Evolutionary conservation across 2,113 vertebrate genomes (phyloP).

Genomic region (Paradoxurus hermaphroditus): DNA sequence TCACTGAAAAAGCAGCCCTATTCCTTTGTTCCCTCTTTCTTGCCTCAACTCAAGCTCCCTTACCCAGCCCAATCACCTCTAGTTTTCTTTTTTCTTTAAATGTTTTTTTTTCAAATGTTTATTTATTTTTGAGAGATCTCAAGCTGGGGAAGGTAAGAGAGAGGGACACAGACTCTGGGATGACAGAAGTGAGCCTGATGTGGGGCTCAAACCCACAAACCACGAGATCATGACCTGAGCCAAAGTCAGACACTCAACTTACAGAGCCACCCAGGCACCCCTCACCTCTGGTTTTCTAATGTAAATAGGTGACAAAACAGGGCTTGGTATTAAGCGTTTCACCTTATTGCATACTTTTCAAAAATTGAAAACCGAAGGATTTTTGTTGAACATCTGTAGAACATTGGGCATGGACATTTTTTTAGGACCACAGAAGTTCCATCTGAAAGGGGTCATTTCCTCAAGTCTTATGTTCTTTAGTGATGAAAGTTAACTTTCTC

Average conservation of each 20-base stretch:
- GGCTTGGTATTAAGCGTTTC: conserved; percentile 13
- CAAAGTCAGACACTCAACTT: too few species aligned
- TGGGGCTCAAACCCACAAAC: too few species aligned
- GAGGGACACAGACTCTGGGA: too few species aligned
- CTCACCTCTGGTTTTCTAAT: neutral
- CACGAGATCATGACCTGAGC: too few species aligned
- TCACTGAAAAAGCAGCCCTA: neutral
- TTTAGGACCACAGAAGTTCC: neutral
- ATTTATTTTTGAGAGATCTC: too few species aligned
- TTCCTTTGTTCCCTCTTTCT: neutral
- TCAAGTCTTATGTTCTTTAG: neutral
- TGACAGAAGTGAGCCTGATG: too few species aligned
- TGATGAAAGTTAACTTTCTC: neutral
- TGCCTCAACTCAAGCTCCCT: neutral
- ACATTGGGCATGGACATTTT: neutral
- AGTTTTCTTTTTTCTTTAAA: neutral
- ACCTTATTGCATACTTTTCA: neutral
- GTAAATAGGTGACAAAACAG: neutral
- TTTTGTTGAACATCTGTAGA: conserved; percentile 34
- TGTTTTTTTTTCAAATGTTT: too few species aligned
- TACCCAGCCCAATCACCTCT: neutral
- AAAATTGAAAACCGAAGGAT: conserved; percentile 6
- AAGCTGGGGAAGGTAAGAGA: too few species aligned
- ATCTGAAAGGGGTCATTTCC: conserved; percentile 12
- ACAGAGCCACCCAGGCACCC: too few species aligned